Percentiles rank a stretch among this genome's conserved stretches.
These are phyloP conservation scores for Bagarius yarrelli DNA, from an alignment of 2,113 vertebrate species.

Conservation along the genomic window DNA sequence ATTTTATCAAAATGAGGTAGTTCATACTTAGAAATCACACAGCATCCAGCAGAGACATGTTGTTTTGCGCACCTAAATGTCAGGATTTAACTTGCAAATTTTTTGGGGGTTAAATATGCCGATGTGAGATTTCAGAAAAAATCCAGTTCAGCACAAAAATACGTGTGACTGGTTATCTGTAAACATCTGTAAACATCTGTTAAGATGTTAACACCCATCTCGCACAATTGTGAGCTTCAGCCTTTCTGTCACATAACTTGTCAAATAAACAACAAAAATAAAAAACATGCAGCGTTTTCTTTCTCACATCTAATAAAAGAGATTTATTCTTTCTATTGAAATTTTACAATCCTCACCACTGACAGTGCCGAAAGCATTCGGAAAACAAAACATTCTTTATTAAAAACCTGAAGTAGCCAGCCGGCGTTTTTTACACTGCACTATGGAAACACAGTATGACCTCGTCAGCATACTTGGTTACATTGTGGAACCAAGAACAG, in stretches of 20 bases:
- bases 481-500: conserved; percentile 32
- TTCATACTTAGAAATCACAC: too few relatives aligned
- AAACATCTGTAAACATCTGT: background rate
- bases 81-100: too few relatives aligned
- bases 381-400: background rate
- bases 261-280: background rate
- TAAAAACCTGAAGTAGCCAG: background rate
- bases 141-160: too few relatives aligned
- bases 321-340: background rate
- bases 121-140: too few relatives aligned
- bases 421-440: background rate
- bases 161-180: background rate
- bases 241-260: background rate
- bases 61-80: too few relatives aligned
- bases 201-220: background rate
- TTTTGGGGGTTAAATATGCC: too few relatives aligned
- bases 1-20: background rate
- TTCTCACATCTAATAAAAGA: background rate
- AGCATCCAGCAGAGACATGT: too few relatives aligned
- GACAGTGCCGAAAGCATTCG: conserved; percentile 1
- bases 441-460: conserved; percentile 25
- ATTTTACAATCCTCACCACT: background rate
- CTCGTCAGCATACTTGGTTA: conserved; percentile 41
- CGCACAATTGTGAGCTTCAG: background rate
- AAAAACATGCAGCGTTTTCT: background rate